phyloP scores from a whole-genome alignment of 2,797 vertebrate species.

The Lagocephalus sceleratus region DNA sequence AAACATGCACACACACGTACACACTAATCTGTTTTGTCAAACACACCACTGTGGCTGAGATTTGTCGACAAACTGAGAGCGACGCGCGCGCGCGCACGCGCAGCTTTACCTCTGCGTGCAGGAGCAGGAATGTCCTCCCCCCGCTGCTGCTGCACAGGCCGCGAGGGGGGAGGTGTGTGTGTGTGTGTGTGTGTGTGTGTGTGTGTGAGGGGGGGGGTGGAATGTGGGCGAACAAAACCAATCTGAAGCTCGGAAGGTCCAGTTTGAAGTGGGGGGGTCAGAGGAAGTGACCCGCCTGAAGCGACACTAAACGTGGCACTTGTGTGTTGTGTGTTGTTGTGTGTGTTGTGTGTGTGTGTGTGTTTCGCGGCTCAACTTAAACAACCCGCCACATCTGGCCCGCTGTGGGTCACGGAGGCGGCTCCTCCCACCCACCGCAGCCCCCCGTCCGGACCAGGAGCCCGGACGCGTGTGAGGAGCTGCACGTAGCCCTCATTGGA shows the following conservation, averaged over 20 bases:
- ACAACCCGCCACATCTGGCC: neutral
- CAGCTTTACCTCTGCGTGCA: constrained; percentile 36
- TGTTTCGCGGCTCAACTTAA: neutral
- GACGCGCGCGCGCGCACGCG: constrained; percentile 5
- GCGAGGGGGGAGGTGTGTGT: too few species aligned
- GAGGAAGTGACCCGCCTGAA: too few species aligned
- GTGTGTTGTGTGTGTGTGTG: neutral
- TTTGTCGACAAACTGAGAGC: constrained; percentile 9
- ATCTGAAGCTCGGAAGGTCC: too few species aligned
- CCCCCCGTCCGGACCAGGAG: constrained; percentile 18
- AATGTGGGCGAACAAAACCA: constrained; percentile 27
- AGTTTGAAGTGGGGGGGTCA: too few species aligned
- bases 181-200: too few species aligned
- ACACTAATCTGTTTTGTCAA: constrained; percentile 4
- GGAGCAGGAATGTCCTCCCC: constrained; percentile 45
- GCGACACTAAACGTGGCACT: constrained; percentile 28
- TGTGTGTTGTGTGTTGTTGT: neutral
- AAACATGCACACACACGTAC: too few species aligned
- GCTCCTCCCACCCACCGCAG: constrained; percentile 55
- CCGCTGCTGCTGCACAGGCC: constrained; percentile 11
- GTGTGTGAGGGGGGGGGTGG: constrained; percentile 44
- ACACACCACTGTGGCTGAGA: neutral
- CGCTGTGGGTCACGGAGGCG: constrained; percentile 15
- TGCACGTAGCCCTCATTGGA: constrained; percentile 73
- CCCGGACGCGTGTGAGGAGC: constrained; percentile 65